Evolutionary conservation across 2,113 vertebrate species (phyloP).

Genomic region (Fukomys damarensis): DNA sequence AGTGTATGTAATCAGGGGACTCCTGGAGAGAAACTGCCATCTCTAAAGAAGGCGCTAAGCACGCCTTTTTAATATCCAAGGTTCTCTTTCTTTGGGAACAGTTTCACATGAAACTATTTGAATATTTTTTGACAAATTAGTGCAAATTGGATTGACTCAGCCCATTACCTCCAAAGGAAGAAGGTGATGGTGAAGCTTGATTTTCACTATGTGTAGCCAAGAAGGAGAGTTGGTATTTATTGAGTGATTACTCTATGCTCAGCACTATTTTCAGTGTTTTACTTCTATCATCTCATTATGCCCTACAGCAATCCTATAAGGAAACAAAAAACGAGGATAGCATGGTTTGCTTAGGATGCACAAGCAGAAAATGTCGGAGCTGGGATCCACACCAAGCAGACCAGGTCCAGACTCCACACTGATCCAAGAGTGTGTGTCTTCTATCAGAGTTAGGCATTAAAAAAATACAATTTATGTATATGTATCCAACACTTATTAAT

Average conservation of each 20-base stretch:
- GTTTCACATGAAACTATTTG: conserved; percentile 57
- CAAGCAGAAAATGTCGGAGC: not conserved
- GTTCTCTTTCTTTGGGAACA: conserved; percentile 51
- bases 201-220: not conserved
- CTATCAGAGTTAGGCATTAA: not conserved
- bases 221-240: conserved; percentile 7
- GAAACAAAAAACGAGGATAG: not conserved
- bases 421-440: not conserved
- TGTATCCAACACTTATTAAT: no score
- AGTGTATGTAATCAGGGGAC: conserved; percentile 33
- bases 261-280: not conserved
- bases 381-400: not conserved
- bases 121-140: conserved; percentile 65
- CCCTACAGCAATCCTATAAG: not conserved
- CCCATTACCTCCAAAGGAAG: not conserved
- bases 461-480: no score
- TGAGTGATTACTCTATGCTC: not conserved
- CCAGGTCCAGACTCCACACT: not conserved
- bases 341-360: not conserved
- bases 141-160: conserved; percentile 53
- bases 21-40: conserved; percentile 55
- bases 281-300: not conserved
- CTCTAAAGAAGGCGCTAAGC: conserved; percentile 18
- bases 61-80: conserved; percentile 37
- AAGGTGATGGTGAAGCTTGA: not conserved